Percentiles rank a stretch among this genome's conserved stretches.
Evolutionary conservation across 2,113 vertebrate species (phyloP).

Genomic region (Puntigrus tetrazona): DNA sequence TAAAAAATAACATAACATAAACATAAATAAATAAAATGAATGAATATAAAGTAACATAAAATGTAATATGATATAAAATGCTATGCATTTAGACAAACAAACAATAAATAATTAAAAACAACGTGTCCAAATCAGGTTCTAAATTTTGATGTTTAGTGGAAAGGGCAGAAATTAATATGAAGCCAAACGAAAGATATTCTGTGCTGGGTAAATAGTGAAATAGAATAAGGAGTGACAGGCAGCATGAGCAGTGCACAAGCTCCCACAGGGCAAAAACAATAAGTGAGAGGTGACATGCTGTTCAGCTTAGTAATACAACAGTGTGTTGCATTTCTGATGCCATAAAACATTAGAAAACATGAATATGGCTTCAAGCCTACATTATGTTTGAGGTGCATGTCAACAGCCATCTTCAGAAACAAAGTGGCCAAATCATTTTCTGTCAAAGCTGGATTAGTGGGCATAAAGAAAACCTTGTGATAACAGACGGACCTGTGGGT

Average conservation of each 20-base stretch:
- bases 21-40: not conserved
- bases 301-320: slow-evolving; percentile 1
- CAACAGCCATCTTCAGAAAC: slow-evolving; percentile 5
- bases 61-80: no score
- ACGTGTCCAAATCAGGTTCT: not conserved
- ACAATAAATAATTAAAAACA: not conserved
- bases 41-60: not conserved
- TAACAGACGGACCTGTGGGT: not conserved
- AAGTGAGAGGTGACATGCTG: slow-evolving; percentile 32
- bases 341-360: not conserved
- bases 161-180: not conserved
- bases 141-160: not conserved
- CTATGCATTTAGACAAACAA: not conserved
- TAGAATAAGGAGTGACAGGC: slow-evolving; percentile 30
- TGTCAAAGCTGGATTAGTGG: not conserved
- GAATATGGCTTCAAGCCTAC: not conserved
- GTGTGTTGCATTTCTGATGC: not conserved
- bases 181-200: not conserved
- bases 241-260: not conserved
- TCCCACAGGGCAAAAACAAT: slow-evolving; percentile 35
- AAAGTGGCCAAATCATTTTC: slow-evolving; percentile 17
- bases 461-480: not conserved
- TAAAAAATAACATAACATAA: not conserved
- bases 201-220: slow-evolving; percentile 25
- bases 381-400: not conserved